A percentile compares a stretch with the other conserved stretches of the same genome.
Evolutionary conservation across 2,888 invertebrate genomes (phyloP).

Genomic region (Acleris holmiana): DNA sequence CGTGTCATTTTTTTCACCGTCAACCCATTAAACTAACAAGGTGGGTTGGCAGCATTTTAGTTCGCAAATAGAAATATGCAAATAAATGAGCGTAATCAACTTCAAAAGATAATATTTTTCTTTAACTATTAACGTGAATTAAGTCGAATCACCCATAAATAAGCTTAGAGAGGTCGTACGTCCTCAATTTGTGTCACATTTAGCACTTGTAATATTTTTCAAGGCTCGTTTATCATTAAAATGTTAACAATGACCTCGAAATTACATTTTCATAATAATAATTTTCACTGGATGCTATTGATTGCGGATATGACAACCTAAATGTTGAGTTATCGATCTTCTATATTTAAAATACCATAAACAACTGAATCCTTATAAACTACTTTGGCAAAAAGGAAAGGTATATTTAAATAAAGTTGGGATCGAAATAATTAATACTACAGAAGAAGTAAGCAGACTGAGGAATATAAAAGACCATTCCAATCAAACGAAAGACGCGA

Average conservation of each 20-base stretch:
- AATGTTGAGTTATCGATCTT: background rate
- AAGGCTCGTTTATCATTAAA: slow-evolving; percentile 72
- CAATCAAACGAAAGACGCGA: slow-evolving; percentile 15
- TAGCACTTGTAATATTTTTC: slow-evolving; percentile 73
- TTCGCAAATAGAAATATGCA: slow-evolving; percentile 61
- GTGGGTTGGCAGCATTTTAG: slow-evolving; percentile 55
- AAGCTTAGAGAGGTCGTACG: slow-evolving; percentile 64
- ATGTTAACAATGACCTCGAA: slow-evolving; percentile 64
- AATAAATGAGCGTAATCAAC: slow-evolving; percentile 73
- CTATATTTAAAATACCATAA: too few species aligned
- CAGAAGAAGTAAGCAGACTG: slow-evolving; percentile 14
- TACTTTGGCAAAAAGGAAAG: too few species aligned
- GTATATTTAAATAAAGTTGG: background rate
- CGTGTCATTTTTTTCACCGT: slow-evolving; percentile 51
- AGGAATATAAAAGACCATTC: slow-evolving; percentile 2
- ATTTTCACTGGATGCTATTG: slow-evolving; percentile 19
- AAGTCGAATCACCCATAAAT: slow-evolving; percentile 75
- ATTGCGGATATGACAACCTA: slow-evolving; percentile 22
- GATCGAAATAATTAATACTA: background rate
- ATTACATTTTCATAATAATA: slow-evolving; percentile 23
- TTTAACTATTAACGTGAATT: slow-evolving; percentile 72
- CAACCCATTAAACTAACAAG: slow-evolving; percentile 62
- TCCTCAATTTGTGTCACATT: slow-evolving; percentile 76
- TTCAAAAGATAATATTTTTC: slow-evolving; percentile 70
- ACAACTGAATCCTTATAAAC: too few species aligned